phyloP scores from a whole-genome alignment of 2,113 vertebrate genomes.

The Brachyistius frenatus region DNA sequence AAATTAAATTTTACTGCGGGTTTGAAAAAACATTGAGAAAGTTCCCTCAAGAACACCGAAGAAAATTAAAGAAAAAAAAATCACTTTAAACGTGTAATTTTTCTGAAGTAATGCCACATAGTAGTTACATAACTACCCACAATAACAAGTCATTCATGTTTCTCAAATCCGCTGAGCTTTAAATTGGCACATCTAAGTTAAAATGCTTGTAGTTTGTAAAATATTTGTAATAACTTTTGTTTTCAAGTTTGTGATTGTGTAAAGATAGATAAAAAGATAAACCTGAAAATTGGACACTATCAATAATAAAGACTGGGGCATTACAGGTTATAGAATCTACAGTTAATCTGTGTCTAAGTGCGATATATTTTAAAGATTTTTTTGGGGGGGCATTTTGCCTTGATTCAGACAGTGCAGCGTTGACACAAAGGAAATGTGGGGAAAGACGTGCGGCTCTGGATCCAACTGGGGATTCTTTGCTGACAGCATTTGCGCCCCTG shows the following conservation, averaged over 20 bases:
- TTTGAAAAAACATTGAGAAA: background rate
- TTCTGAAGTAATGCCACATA: too few relatives aligned
- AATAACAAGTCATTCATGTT: background rate
- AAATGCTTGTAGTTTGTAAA: background rate
- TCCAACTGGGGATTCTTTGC: too few relatives aligned
- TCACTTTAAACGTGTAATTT: background rate
- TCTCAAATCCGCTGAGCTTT: background rate
- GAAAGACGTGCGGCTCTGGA: too few relatives aligned
- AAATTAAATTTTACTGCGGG: background rate
- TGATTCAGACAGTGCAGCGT: too few relatives aligned
- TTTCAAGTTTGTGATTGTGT: background rate
- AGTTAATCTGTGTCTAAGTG: background rate
- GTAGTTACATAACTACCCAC: background rate
- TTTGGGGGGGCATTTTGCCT: too few relatives aligned
- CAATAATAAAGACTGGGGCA: background rate
- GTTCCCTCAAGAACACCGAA: background rate
- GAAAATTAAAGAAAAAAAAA: background rate
- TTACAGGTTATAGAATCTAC: background rate
- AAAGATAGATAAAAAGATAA: background rate
- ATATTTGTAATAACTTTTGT: background rate
- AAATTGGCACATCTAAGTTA: background rate
- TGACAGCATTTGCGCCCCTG: too few relatives aligned
- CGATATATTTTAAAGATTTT: background rate
- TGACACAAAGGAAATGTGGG: too few relatives aligned
- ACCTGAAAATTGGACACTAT: background rate